A percentile compares a stretch with the other conserved stretches of the same genome.
Conservation (phyloP, 2,113 vertebrate species). For the Astur gentilis region DNA sequence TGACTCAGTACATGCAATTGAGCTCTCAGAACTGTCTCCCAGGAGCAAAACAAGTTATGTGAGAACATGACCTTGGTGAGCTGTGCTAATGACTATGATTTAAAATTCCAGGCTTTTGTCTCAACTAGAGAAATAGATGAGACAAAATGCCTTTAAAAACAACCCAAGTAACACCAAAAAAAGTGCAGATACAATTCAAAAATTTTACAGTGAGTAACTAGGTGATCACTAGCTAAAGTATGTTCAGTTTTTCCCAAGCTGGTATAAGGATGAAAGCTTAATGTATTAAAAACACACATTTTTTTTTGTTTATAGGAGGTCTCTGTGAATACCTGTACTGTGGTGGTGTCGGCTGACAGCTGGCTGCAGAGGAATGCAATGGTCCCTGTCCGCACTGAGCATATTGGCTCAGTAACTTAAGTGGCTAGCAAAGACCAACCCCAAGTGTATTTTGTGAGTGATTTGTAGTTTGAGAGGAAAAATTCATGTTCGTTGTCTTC, state of each 20-base stretch:
- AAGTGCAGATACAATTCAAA: background rate
- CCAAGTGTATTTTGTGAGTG: background rate
- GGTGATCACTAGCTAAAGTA: background rate
- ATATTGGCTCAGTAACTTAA: no score
- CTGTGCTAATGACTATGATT: background rate
- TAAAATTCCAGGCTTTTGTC: conserved; percentile 1
- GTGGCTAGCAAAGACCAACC: background rate
- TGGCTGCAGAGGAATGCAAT: background rate
- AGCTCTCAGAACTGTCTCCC: background rate
- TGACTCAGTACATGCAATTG: background rate
- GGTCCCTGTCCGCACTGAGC: background rate
- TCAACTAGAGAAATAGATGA: background rate
- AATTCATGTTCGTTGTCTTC: background rate
- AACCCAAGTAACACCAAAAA: background rate
- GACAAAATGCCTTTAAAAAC: background rate
- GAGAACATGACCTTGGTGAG: conserved; percentile 3
- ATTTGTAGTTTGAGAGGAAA: background rate
- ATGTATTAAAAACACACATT: background rate
- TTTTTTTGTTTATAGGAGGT: background rate
- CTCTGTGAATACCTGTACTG: background rate
- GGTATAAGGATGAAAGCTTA: background rate
- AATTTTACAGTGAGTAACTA: background rate
- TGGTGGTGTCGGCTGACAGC: background rate
- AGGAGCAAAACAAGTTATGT: conserved; percentile 13
- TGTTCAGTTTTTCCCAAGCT: background rate